Percentiles rank a stretch among this genome's conserved stretches.
Evolutionary conservation across 1,140 invertebrate genomes (phyloP).

Genomic region (Nixonia krombeini): DNA sequence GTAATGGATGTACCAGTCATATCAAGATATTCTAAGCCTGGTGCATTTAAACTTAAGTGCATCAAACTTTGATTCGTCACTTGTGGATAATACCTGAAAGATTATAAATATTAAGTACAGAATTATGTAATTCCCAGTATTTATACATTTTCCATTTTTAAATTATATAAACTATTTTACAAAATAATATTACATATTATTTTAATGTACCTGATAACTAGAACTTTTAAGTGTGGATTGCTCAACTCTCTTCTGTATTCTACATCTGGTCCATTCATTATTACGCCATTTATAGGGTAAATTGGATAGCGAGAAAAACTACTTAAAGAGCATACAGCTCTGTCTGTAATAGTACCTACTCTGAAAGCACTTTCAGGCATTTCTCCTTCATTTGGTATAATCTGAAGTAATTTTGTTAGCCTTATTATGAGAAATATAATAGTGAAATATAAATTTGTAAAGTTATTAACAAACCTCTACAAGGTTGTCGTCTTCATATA

Average conservation of each 20-base stretch:
- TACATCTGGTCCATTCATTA: neutral
- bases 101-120: conserved; percentile 26
- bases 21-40: conserved; percentile 74
- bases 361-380: conserved; percentile 13
- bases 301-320: conserved; percentile 1
- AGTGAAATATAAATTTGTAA: too few relatives aligned
- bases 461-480: conserved; percentile 52
- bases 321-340: conserved; percentile 62
- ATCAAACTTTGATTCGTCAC: conserved; percentile 77
- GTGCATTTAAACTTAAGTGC: conserved; percentile 75
- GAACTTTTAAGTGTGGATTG: conserved; percentile 63
- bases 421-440: neutral
- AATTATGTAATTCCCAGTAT: conserved; percentile 5
- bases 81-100: conserved; percentile 75
- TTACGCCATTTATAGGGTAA: neutral
- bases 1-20: conserved; percentile 76
- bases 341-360: conserved; percentile 55
- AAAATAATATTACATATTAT: conserved; percentile 16
- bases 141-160: too few relatives aligned
- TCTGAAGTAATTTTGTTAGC: conserved; percentile 14
- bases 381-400: conserved; percentile 32
- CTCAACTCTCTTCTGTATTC: conserved; percentile 24
- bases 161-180: neutral
- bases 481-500: conserved; percentile 57
- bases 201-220: conserved; percentile 59